These are phyloP conservation scores for Gallirallus australis DNA, from an alignment of 2,797 vertebrate species.

Conservation along the genomic window DNA sequence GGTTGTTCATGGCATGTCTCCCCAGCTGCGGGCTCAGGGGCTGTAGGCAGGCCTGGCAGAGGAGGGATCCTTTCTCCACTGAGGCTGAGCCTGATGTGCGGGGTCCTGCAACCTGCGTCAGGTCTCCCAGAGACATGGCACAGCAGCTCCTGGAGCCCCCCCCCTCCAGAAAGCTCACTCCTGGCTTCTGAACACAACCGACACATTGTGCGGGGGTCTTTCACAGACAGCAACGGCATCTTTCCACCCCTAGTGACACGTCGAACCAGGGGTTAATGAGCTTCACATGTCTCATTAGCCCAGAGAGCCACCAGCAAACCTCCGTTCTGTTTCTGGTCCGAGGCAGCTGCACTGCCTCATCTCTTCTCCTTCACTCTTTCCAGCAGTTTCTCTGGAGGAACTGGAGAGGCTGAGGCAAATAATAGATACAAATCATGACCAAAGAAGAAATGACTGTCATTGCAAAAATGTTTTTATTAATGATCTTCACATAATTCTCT, in stretches of 20 bases:
- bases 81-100: not conserved
- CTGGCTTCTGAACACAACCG: accelerated
- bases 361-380: not conserved
- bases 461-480: slow-evolving; percentile 67
- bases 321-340: not conserved
- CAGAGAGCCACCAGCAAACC: not conserved
- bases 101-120: not conserved
- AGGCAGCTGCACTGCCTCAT: not conserved
- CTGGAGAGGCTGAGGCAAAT: not conserved
- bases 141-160: accelerated
- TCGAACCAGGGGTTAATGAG: too few species aligned
- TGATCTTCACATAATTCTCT: slow-evolving; percentile 66
- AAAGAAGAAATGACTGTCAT: slow-evolving; percentile 60
- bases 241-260: not conserved
- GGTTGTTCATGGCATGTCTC: not conserved
- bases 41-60: not conserved
- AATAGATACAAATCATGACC: slow-evolving; percentile 55
- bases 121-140: not conserved
- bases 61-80: not conserved
- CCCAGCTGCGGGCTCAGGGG: not conserved
- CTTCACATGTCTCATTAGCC: accelerated
- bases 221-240: accelerated
- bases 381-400: not conserved
- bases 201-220: accelerated
- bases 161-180: accelerated